Evolutionary conservation across 2,888 invertebrate species (phyloP), one percentile per base, ranked within the genome.

Genomic region (Nymphalis polychloros): DNA sequence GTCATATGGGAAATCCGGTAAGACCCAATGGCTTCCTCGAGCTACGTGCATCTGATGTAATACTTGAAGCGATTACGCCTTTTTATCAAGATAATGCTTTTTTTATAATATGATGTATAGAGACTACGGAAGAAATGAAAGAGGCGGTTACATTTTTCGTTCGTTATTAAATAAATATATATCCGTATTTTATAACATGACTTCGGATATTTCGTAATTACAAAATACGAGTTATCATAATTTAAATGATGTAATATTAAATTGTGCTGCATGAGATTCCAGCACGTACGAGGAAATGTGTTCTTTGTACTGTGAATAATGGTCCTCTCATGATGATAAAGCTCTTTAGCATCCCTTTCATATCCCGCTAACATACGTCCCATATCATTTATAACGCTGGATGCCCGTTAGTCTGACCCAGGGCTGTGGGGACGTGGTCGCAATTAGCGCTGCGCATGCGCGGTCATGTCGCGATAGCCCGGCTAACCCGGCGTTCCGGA

Each of bases 361-460:
- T 71, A 65, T 60, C 65, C 68, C 68, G 68, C 68, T 68, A 71
- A 65, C 66, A 50, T 65, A 65, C 60, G 63, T 63, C 63, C 63
- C 63, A 59, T 66, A 63, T 68, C 71, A 63, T 66, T 71, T 66
- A 64, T 68, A 66, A 63, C 55, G 68, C 60, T 55, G 68, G 63
- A 65, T 68, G 48, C 62, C 69, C 67, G 73, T 71, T 73, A 71
- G 64, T 53, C 61, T 71, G 65, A 67, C 64, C 69, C 59, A 64
- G 83, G 79, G 57, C 35, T 57, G 57, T 35, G 62, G 57, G 57
- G 57, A 67, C 62, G 77, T 73, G 78, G 81, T 81, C 79, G 80
- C 82, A 84, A 86, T 86, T 84, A 86, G 80, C 74, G 70, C 71
- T 77, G 81, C 78, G 82, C 83, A 80, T 78, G 82, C 81, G 81